Evolutionary conservation across 2,797 vertebrate species (phyloP), one percentile per base, ranked within the genome.

Genomic region (Micromesistius poutassou): DNA sequence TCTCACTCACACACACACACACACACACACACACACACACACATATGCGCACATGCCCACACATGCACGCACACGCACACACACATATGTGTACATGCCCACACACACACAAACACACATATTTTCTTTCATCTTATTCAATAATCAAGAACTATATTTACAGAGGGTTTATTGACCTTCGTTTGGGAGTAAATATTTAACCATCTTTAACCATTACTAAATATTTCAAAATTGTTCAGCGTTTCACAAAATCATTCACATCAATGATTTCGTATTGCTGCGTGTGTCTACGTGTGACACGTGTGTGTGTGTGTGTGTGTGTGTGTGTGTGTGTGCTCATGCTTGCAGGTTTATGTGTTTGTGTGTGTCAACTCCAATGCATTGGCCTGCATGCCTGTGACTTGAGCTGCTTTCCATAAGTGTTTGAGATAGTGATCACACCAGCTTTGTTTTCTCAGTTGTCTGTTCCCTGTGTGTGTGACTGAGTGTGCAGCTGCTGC

Each of bases 401-500:
- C 42, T 46, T 46, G 42, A 46, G 42, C 42, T 46, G 42, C 42
- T 46, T 46, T 46, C 42, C 66, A 68, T 31, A 31, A 30, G 25
- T 71, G 70, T 71, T 46, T 46, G 42, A 46, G 42, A 46, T 46
- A 46, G 42, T 46, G 42, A 46, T 46, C 42, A 46, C 42, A 46
- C 42, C 40, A 19, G 42, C 42, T 46, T 46, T 46, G 42, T 46
- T 46, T 46, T 46, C 42, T 46, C 42, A 71, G 30, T 71, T 72
- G 71, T 72, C 4, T 72, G 30, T 33, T 30, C 19, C 42, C 14
- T 46, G 35, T 42, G 72, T n/a, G 72, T 73, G 72, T 30, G 72
- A 22, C 14, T 16, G 36, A 9, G 35, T 73, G 86, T 73, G 73
- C 90, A 91, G 91, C 89, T 90, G 90, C 90, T 85, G 80, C 79